Conservation (phyloP, 2,797 vertebrate species). For the Capromys pilorides region DNA sequence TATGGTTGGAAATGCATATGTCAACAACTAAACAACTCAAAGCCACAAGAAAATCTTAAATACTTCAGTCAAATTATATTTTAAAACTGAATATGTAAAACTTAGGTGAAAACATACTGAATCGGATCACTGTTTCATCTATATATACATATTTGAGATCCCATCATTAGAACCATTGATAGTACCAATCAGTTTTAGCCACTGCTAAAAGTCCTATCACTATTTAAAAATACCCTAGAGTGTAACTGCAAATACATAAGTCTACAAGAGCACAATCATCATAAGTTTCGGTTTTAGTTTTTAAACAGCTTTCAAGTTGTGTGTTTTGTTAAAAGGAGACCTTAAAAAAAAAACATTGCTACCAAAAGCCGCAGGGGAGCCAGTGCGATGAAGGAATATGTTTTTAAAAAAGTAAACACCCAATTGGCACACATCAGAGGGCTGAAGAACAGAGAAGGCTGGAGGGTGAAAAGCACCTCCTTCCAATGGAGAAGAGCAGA, state of each 20-base stretch:
- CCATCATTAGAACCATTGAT: not conserved
- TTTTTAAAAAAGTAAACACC: conserved; percentile 31
- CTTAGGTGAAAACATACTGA: not conserved
- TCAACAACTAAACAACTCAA: conserved; percentile 56
- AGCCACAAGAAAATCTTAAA: conserved; percentile 47
- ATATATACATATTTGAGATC: not conserved
- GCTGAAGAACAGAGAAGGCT: not conserved
- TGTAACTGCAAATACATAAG: conserved; percentile 19
- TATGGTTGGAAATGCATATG: conserved; percentile 39
- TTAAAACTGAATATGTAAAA: conserved; percentile 64
- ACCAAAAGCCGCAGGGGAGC: not conserved
- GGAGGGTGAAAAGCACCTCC: not conserved
- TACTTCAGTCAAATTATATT: not conserved
- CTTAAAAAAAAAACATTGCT: conserved; percentile 32
- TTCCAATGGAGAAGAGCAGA: not conserved
- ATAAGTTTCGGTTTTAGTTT: conserved; percentile 58
- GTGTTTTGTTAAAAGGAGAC: not conserved
- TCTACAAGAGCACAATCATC: conserved; percentile 36
- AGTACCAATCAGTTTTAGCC: not conserved
- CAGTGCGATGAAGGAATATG: not conserved
- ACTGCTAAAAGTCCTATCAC: not conserved
- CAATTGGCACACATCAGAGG: not conserved
- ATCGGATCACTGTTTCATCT: not conserved
- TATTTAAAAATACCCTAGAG: conserved; percentile 30
- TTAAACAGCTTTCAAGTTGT: conserved; percentile 25